Percentiles rank a stretch among this genome's conserved stretches.
These are phyloP conservation scores for Oryzias curvinotus DNA, from an alignment of 2,113 vertebrate genomes.

Conservation along the genomic window DNA sequence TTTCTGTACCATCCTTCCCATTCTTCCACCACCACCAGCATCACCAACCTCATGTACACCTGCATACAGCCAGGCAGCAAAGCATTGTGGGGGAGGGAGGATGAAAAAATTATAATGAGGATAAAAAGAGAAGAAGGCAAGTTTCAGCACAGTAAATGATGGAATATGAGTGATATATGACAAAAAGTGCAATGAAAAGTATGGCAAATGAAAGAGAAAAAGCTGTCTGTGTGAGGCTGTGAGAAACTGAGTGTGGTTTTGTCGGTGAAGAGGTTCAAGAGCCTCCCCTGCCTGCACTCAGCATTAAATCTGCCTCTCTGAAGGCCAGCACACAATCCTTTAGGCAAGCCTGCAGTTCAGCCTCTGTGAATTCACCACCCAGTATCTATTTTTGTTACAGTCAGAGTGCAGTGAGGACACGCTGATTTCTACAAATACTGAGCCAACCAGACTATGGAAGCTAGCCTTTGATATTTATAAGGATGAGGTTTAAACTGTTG, in stretches of 20 bases:
- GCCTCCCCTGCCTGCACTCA: conserved; percentile 36
- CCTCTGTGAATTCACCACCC: conserved; percentile 42
- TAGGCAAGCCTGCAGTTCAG: conserved; percentile 32
- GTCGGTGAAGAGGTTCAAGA: conserved; percentile 20
- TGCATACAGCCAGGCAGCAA: conserved; percentile 31
- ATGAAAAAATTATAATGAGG: conserved; percentile 29
- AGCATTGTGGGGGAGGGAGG: conserved; percentile 50
- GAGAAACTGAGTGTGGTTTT: conserved; percentile 18
- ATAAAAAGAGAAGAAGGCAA: conserved; percentile 20
- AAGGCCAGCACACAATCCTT: conserved; percentile 41
- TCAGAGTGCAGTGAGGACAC: conserved; percentile 13
- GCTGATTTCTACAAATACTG: conserved; percentile 10
- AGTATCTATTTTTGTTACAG: conserved; percentile 38
- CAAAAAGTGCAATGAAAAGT: neutral
- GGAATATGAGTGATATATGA: neutral
- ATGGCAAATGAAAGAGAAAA: conserved; percentile 1
- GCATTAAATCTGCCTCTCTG: conserved; percentile 47
- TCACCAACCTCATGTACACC: conserved; percentile 13
- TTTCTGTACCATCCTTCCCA: conserved; percentile 51
- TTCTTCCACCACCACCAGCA: conserved; percentile 49
- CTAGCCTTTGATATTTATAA: conserved; percentile 3
- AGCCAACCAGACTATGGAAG: conserved; percentile 9
- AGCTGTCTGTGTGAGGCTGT: conserved; percentile 5
- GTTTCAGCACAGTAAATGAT: neutral
- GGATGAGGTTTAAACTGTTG: neutral